Evolutionary conservation across 1,140 invertebrate species (phyloP).

Genomic region (Drosophila parvula): DNA sequence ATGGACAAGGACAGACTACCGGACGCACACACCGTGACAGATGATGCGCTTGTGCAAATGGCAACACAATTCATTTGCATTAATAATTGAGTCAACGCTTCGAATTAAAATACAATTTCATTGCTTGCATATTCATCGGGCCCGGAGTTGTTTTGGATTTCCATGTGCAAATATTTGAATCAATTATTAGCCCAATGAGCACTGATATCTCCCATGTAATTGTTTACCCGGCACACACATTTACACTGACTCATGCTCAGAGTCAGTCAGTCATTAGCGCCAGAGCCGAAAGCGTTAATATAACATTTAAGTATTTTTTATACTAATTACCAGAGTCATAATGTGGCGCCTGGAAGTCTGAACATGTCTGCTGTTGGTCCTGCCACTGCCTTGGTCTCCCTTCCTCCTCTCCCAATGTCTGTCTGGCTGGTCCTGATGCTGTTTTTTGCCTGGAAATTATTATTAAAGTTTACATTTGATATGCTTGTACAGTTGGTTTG

Average conservation of each 20-base stretch:
- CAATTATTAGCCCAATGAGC: constrained; percentile 47
- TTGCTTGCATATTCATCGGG: constrained; percentile 7
- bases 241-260: constrained; percentile 6
- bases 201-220: constrained; percentile 42
- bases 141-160: constrained; percentile 33
- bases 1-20: background rate
- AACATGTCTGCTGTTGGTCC: background rate
- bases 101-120: constrained; percentile 40
- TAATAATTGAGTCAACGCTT: constrained; percentile 52
- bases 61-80: constrained; percentile 53
- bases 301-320: constrained; percentile 15
- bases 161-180: constrained; percentile 47
- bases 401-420: too few relatives aligned
- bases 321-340: constrained; percentile 38
- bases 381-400: background rate
- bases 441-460: constrained; percentile 19
- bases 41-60: constrained; percentile 15
- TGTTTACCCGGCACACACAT: constrained; percentile 24
- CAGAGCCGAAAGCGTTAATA: background rate
- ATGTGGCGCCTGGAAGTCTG: constrained; percentile 34
- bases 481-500: constrained; percentile 5
- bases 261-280: constrained; percentile 7
- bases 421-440: background rate
- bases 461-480: constrained; percentile 35
- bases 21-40: background rate